Base-by-base conservation (phyloP, 2,888 invertebrate species). In the Sinotaia quadrata region DNA sequence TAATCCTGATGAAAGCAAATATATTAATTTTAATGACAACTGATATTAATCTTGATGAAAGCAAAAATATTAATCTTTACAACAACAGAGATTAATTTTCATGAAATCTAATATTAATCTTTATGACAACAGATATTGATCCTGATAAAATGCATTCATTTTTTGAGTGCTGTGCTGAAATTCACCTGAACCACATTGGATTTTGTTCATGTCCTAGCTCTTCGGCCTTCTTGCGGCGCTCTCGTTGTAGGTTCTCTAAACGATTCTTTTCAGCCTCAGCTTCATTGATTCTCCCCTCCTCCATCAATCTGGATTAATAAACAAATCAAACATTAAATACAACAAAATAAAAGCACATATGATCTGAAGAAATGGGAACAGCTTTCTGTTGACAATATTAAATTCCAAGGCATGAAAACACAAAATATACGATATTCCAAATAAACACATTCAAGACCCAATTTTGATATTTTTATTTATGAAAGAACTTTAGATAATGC, bases 241-340 rank as follows among this genome's bases (percentile, higher is more conserved):
- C 94, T 10, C 95, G 87, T 88, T 95, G 94, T 70, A 91, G 88
- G 80, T 93, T 92, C 86, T 95, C 94, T 74, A 95, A 87, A 77
- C 92, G 90, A 66, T 91, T 89, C 88, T 95, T 95, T 81, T 92
- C 89, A 29, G 89, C 89, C 86, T 95, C 94, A 0, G 94, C 94
- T 0, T 91, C 90, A 4, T 91, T 90, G 68, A 94, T 90, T 85
- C 93, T 92, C 0, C 94, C 94, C 78, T 93, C 92, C 83, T 94
- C 94, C 36, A 94, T 84, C 2, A 93, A 91, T 72, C 91, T 90
- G 71, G 4, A 65, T 24, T 27, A 47, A n/a, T 47, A 3, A 47
- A 18, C n/a, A n/a, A n/a, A n/a, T n/a, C n/a, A n/a, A n/a, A n/a
- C n/a, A n/a, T n/a, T n/a, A n/a, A n/a, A n/a, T n/a, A n/a, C n/a